phyloP scores from a whole-genome alignment of 2,797 vertebrate genomes.

The Cetoscarus ocellatus region DNA sequence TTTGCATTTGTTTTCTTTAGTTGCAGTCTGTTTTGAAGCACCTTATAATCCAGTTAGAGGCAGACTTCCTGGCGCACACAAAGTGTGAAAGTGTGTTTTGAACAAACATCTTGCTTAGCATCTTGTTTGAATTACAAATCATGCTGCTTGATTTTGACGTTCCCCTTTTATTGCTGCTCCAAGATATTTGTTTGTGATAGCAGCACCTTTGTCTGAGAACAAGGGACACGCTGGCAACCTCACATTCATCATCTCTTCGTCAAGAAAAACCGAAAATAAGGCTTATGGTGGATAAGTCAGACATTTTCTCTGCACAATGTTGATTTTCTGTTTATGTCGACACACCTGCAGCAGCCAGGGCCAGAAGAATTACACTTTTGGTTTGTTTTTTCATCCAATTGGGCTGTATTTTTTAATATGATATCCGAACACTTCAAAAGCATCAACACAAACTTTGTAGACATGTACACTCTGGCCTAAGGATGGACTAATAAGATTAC shows the following conservation, averaged over 20 bases:
- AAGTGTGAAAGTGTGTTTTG: constrained; percentile 17
- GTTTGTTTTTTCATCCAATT: too few species aligned
- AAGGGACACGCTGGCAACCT: constrained; percentile 11
- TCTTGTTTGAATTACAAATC: constrained; percentile 45
- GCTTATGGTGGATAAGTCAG: not conserved
- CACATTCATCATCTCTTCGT: constrained; percentile 8
- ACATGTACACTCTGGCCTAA: too few species aligned
- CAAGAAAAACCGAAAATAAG: constrained; percentile 12
- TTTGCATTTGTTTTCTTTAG: constrained; percentile 10
- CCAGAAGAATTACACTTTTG: too few species aligned
- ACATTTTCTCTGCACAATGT: too few species aligned
- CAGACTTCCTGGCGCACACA: constrained; percentile 7
- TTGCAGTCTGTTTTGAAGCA: not conserved
- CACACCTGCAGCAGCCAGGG: too few species aligned
- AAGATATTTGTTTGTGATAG: constrained; percentile 7
- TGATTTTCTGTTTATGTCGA: too few species aligned
- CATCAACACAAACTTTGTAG: too few species aligned
- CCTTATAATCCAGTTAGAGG: not conserved
- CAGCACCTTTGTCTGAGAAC: constrained; percentile 16
- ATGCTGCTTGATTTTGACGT: constrained; percentile 4
- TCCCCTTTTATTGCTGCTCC: constrained; percentile 2
- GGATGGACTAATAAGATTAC: too few species aligned
- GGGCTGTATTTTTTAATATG: too few species aligned
- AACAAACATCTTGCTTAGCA: constrained; percentile 32
- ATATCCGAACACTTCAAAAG: too few species aligned